Base-by-base conservation (phyloP, 2,888 invertebrate genomes). In the Neuroscelio doddi region DNA sequence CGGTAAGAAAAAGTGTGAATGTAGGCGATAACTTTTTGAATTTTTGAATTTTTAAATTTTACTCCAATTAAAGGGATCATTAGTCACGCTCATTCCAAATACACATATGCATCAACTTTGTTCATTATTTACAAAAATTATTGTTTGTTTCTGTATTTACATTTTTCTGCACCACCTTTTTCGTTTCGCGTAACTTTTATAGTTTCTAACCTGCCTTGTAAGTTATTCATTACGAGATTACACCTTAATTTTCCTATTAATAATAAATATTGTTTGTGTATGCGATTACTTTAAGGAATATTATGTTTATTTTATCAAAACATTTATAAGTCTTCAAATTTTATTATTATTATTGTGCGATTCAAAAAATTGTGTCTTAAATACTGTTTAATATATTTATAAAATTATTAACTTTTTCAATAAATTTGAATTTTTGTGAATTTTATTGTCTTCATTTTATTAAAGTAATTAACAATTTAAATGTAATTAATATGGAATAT, bases 31-130 rank as follows among this genome's bases (percentile, higher is more conserved):
- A 46, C 62, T 64, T 76, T 82, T 83, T 82, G 80, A 83, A 83
- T 82, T 78, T 83, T 83, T 82, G 82, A 83, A 83, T 82, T 82
- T 83, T 82, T 79, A 80, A 83, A 83, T 79, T 72, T 46, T 55
- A 29, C 46, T 46, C 63, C 68, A 69, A 70, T 70, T 64, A 52
- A 63, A 53, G 64, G 42, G 26, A 29, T 24, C 26, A 21, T 38
- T 27, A 26, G 27, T 12, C 30, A 30, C 10, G 4, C 10, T 45
- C 32, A 17, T 16, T 30, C 47, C 34, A 32, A 46, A 34, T 4
- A 4, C 36, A 47, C 21, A 27, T 27, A 44, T 16, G 16, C 15
- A n/a, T 5, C 1, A 1, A 14, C 27, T 44, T 16, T 4, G 1
- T 10, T 26, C 5, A 5, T 27, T 44, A 7, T 44, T 27, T 27